Conservation (phyloP, 2,797 vertebrate species). For the Aldrovandia affinis region DNA sequence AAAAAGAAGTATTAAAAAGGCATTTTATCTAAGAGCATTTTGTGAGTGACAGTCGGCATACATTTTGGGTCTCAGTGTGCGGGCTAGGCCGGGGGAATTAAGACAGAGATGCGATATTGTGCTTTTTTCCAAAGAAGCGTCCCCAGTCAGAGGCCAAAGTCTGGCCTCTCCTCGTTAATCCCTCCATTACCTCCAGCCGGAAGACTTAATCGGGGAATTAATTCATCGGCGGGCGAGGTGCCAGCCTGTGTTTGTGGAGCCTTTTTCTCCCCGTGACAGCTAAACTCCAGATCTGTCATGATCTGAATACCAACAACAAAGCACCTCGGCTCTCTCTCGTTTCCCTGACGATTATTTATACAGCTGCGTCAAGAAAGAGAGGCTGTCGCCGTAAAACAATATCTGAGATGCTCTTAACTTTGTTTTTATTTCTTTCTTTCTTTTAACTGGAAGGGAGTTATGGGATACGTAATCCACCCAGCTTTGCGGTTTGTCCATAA, state of each 20-base stretch:
- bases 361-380: neutral
- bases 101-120: neutral
- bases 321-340: neutral
- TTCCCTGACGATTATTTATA: neutral
- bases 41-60: constrained; percentile 45
- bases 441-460: neutral
- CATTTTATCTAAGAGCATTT: constrained; percentile 60
- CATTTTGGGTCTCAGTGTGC: constrained; percentile 37
- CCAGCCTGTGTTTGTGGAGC: neutral
- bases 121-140: neutral
- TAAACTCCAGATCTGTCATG: constrained; percentile 25
- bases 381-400: neutral
- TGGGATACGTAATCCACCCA: neutral
- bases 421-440: neutral
- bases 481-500: neutral
- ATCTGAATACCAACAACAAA: constrained; percentile 22
- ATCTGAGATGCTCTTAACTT: neutral
- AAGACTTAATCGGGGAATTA: constrained; percentile 33
- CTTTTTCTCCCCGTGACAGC: constrained; percentile 18
- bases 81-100: neutral
- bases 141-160: constrained; percentile 10
- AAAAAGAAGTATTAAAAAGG: constrained; percentile 48
- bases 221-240: constrained; percentile 6
- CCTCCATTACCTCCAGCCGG: constrained; percentile 28
- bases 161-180: constrained; percentile 24